These are phyloP conservation scores for Caenorhabditis macrosperma DNA, from an alignment of 2,888 invertebrate genomes.

Conservation along the genomic window DNA sequence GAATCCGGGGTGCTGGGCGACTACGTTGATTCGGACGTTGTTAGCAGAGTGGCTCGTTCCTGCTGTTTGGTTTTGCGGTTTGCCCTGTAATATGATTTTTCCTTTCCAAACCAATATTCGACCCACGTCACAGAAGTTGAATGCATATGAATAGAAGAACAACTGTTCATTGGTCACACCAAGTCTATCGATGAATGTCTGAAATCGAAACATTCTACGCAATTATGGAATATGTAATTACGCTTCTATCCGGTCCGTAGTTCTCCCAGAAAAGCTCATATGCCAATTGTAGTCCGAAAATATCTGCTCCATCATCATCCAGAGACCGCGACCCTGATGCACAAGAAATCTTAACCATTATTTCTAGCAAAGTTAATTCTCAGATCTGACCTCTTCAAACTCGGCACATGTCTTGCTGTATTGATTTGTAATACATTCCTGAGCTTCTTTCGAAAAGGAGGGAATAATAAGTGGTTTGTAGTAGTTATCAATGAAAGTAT, in stretches of 20 bases:
- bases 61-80: background rate
- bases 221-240: too few relatives aligned
- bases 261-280: background rate
- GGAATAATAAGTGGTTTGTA: background rate
- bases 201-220: conserved; percentile 1
- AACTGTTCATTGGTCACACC: conserved; percentile 8
- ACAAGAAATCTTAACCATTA: conserved; percentile 3
- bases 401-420: conserved; percentile 8
- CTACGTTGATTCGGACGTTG: conserved; percentile 8
- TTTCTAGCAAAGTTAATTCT: background rate
- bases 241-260: too few relatives aligned
- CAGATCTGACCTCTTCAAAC: conserved; percentile 10
- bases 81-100: background rate
- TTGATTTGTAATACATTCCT: too few relatives aligned
- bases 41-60: background rate
- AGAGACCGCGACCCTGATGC: background rate
- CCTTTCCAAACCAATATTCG: background rate
- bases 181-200: background rate
- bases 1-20: conserved; percentile 8
- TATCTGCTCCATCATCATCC: conserved; percentile 27
- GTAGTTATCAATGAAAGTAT: conserved; percentile 18
- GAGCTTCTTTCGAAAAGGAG: conserved; percentile 11
- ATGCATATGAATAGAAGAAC: conserved; percentile 10
- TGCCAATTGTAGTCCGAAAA: conserved; percentile 9
- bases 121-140: conserved; percentile 9